Evolutionary conservation across 1,140 invertebrate species (phyloP), one percentile per base, ranked within the genome.

Genomic region (Orussus abietinus): DNA sequence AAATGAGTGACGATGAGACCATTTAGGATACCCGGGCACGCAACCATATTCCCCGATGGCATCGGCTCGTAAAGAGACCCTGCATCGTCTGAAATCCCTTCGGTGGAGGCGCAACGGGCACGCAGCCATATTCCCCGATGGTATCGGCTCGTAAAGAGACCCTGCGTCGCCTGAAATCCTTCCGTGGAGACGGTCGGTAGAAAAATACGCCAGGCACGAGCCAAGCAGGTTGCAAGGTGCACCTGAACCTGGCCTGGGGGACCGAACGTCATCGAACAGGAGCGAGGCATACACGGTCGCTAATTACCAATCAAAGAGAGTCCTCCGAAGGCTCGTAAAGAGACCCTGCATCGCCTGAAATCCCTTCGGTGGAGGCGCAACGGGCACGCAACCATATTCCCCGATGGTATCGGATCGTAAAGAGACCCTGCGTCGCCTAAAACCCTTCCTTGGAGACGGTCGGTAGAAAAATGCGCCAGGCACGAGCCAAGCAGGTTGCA

Each of bases 201-300:
- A 41, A 42, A 38, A 38, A 22, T 20, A 32, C 38, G 38, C 37
- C 11, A 28, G 3, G 39, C 35, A 37, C 42, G 38, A 40, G 40
- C 45, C 47, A 42, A 54, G 48, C 41, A 44, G 42, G 47, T 47
- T 42, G 44, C 14, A n/a, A 17, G 10, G 15, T 17, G 14, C 10
- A 32, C 1, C 22, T n/a, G n/a, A 25, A n/a, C n/a, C n/a, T n/a
- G 12, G 37, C 26, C 42, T 45, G 34, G 36, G 2, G 38, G 15
- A 46, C 26, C 38, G 48, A 57, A 50, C 53, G 49, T 69, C 66
- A 66, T 67, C 67, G 63, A 55, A 69, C 57, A 56, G 57, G 57
- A 64, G 55, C 55, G 48, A 49, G 51, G 48, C 49, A 51, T 59
- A 51, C 45, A 44, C 49, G 49, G 44, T 36, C 40, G 46, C 55